Conservation (phyloP, 2,888 invertebrate genomes). For the Helleia helle region DNA sequence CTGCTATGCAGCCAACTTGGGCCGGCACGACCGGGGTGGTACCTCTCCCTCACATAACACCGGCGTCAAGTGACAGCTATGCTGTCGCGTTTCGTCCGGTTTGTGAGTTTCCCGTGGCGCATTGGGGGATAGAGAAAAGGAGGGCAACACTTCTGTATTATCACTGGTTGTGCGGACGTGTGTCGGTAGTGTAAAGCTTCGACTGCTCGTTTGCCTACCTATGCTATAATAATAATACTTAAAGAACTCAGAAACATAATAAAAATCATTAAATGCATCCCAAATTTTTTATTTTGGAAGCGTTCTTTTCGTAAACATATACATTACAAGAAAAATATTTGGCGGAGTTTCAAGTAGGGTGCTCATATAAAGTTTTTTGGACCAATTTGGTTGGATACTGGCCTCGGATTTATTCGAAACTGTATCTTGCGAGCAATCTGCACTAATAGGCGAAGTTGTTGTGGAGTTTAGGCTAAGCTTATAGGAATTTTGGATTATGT, state of each 20-base stretch:
- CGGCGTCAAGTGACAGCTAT: no score
- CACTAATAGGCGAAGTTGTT: conserved; percentile 23
- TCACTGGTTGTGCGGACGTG: no score
- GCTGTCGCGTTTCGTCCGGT: no score
- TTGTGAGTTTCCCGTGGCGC: no score
- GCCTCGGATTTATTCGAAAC: conserved; percentile 22
- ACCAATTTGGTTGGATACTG: conserved; percentile 18
- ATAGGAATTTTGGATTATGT: not conserved
- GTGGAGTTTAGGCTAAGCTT: conserved; percentile 16
- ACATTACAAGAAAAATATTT: conserved; percentile 21
- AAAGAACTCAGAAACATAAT: conserved; percentile 11
- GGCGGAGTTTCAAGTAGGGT: conserved; percentile 22
- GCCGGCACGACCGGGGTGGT: no score
- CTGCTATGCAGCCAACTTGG: no score
- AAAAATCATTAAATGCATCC: conserved; percentile 1
- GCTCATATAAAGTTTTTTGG: conserved; percentile 21
- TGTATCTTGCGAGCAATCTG: conserved; percentile 22
- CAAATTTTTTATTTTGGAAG: conserved; percentile 1
- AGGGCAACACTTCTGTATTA: no score
- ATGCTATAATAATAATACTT: no score
- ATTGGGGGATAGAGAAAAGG: no score
- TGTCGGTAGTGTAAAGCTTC: no score
- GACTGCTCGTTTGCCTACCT: no score
- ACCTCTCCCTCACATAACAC: no score
- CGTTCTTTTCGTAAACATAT: conserved; percentile 13